These are phyloP conservation scores for Trichonephila clavipes DNA, from an alignment of 1,140 invertebrate genomes.

Conservation along the genomic window DNA sequence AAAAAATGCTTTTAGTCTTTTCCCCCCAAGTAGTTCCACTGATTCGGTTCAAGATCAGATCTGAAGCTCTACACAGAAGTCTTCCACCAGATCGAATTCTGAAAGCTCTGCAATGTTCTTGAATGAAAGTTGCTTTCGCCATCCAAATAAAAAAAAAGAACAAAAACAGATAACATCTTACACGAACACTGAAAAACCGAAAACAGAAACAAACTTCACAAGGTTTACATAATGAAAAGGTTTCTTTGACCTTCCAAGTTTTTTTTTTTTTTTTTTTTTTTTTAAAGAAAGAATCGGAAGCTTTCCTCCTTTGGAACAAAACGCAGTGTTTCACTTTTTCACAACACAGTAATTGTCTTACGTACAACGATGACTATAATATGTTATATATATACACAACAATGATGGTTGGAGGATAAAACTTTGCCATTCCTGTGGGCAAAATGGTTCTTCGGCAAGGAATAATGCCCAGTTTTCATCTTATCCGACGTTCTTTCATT, in stretches of 20 bases:
- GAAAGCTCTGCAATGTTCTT: conserved; percentile 49
- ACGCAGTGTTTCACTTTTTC: not conserved
- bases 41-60: not conserved
- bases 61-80: conserved; percentile 56
- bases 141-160: not conserved
- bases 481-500: not conserved
- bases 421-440: conserved; percentile 2
- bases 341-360: not conserved
- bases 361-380: conserved; percentile 66
- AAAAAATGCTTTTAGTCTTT: not conserved
- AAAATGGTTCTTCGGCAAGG: not conserved
- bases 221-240: not conserved
- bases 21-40: not conserved
- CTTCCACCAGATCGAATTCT: not conserved
- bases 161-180: conserved; percentile 10
- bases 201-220: not conserved
- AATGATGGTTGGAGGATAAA: conserved; percentile 45
- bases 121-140: conserved; percentile 41
- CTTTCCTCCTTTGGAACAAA: not conserved
- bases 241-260: not conserved
- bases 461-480: conserved; percentile 16
- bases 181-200: not conserved
- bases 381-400: conserved; percentile 63
- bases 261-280: no score
- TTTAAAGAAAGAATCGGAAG: no score